A percentile compares a stretch with the other conserved stretches of the same genome.
phyloP scores from a whole-genome alignment of 64 coral and sea anemone genomes.

The Porites australiensis region DNA sequence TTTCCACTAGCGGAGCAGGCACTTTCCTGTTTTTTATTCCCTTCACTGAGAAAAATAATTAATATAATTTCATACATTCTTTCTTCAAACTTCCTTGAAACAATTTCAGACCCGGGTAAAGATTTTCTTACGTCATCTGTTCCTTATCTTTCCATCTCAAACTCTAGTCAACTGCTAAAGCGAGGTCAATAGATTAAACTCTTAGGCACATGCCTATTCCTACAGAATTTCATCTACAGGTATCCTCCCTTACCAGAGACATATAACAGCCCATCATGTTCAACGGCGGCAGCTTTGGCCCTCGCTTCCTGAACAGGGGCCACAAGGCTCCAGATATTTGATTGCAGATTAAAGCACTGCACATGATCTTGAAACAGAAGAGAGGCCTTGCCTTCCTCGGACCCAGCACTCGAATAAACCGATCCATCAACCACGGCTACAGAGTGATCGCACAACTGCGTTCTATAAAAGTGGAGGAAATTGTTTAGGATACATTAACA shows the following conservation, averaged over 20 bases:
- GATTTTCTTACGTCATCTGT: too few relatives aligned
- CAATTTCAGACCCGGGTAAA: too few relatives aligned
- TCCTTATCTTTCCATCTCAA: too few relatives aligned
- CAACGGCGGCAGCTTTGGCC: slow-evolving; percentile 47
- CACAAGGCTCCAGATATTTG: slow-evolving; percentile 63
- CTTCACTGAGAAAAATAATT: too few relatives aligned
- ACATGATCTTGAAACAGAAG: slow-evolving; percentile 81
- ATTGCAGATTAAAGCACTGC: slow-evolving; percentile 55
- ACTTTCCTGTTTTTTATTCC: too few relatives aligned
- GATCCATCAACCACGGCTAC: slow-evolving; percentile 55
- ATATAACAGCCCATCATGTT: slow-evolving; percentile 56
- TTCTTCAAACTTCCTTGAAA: too few relatives aligned
- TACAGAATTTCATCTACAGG: too few relatives aligned
- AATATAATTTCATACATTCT: too few relatives aligned
- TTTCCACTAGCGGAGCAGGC: too few relatives aligned
- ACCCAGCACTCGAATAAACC: slow-evolving; percentile 78
- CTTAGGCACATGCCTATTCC: too few relatives aligned
- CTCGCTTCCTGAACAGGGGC: slow-evolving; percentile 63
- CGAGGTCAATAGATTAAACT: too few relatives aligned
- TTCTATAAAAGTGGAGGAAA: slow-evolving; percentile 3
- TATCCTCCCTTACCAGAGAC: slow-evolving; percentile 42
- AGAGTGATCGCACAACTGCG: slow-evolving; percentile 65
- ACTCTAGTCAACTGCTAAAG: too few relatives aligned
- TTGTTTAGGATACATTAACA: not conserved
- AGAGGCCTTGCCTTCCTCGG: slow-evolving; percentile 75